Evolutionary conservation across 2,797 vertebrate genomes (phyloP).

Genomic region (Poeciliopsis presidionis): DNA sequence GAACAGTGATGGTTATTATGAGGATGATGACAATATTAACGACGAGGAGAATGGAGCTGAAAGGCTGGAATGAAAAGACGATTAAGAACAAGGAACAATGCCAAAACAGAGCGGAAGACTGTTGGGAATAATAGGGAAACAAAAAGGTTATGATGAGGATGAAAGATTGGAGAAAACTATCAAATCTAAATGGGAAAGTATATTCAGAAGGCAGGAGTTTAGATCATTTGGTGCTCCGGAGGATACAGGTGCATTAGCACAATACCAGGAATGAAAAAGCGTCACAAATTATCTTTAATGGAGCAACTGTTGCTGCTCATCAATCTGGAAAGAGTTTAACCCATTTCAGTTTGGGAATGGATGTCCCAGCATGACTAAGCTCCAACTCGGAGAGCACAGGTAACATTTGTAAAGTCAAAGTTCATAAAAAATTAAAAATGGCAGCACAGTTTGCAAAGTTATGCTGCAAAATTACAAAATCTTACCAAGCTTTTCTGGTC

Average conservation of each 20-base stretch:
- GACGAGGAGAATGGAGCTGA: not conserved
- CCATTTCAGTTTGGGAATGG: not conserved
- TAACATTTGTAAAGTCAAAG: not conserved
- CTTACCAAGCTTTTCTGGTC: too few relatives aligned
- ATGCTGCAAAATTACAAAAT: not conserved
- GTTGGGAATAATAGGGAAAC: not conserved
- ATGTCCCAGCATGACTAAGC: not conserved
- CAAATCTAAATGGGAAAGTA: not conserved
- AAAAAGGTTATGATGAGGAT: not conserved
- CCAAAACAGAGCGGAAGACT: not conserved
- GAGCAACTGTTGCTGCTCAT: not conserved
- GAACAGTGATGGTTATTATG: conserved; percentile 4
- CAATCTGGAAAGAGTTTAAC: not conserved
- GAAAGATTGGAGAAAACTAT: not conserved
- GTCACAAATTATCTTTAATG: not conserved
- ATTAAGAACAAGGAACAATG: not conserved
- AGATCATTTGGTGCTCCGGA: not conserved
- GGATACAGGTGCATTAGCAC: not conserved
- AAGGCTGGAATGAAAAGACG: not conserved
- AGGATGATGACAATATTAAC: not conserved
- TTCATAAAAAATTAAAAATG: not conserved
- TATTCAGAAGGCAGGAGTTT: not conserved
- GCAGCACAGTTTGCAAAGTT: not conserved
- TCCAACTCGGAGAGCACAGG: not conserved
- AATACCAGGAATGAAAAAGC: not conserved